phyloP scores from a whole-genome alignment of 2,113 vertebrate genomes.

The Pachycephala philippinensis region DNA sequence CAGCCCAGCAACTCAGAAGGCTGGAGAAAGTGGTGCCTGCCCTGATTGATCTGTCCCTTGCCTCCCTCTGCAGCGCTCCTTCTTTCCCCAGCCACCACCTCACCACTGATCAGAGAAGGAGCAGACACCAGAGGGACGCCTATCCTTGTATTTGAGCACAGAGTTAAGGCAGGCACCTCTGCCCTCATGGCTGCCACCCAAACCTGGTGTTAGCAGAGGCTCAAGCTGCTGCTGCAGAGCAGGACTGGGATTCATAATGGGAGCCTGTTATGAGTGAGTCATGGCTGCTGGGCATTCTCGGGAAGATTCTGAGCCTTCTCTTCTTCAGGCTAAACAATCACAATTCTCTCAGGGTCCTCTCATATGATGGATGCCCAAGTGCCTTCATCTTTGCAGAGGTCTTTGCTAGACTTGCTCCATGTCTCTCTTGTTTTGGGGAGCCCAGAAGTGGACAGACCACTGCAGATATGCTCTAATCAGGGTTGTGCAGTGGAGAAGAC shows the following conservation, averaged over 20 bases:
- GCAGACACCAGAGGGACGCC: not conserved
- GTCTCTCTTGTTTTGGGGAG: not conserved
- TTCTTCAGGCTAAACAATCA: not conserved
- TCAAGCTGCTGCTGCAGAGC: not conserved
- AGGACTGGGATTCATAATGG: fast-evolving
- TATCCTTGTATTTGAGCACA: not conserved
- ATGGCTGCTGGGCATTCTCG: not conserved
- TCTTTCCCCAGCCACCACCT: not conserved
- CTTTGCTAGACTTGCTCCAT: not conserved
- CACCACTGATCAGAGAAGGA: not conserved
- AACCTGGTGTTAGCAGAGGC: fast-evolving
- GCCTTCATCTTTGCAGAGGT: not conserved
- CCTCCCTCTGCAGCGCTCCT: fast-evolving
- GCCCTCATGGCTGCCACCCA: fast-evolving
- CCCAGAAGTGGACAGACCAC: not conserved
- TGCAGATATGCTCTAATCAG: not conserved
- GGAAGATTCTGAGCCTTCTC: not conserved
- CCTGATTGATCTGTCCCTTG: not conserved
- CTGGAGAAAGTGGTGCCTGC: not conserved
- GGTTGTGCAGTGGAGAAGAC: not conserved
- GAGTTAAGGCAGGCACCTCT: not conserved
- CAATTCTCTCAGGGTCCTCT: not conserved
- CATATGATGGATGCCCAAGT: not conserved
- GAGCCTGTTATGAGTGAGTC: not conserved
- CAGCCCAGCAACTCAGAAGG: not conserved